phyloP scores from a whole-genome alignment of 2,888 invertebrate species.

The Clusia tigrina region DNA sequence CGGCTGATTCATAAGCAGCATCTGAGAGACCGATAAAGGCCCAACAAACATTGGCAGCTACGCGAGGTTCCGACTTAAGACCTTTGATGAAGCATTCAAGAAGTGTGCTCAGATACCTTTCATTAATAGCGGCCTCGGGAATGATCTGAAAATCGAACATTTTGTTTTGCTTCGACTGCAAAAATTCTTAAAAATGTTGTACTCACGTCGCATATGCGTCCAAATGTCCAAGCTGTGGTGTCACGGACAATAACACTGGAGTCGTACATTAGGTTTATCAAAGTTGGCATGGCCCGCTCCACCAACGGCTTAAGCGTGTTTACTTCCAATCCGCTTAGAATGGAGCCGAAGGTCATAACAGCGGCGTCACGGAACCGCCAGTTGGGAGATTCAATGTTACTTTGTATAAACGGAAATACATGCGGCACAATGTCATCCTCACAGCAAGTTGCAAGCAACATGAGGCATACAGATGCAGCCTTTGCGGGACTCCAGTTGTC shows the following conservation, averaged over 20 bases:
- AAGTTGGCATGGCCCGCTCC: conserved; percentile 94
- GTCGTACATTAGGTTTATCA: conserved; percentile 96
- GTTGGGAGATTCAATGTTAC: conserved; percentile 90
- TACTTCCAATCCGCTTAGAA: conserved; percentile 89
- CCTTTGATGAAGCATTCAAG: conserved; percentile 85
- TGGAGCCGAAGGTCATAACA: conserved; percentile 97
- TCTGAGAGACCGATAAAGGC: conserved; percentile 97
- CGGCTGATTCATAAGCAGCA: conserved; percentile 93
- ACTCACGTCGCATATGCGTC: conserved; percentile 89
- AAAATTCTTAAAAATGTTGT: background rate
- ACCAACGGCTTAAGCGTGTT: conserved; percentile 89
- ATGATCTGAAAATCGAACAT: conserved; percentile 67
- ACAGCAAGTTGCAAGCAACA: conserved; percentile 96
- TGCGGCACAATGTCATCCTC: conserved; percentile 96
- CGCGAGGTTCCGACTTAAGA: conserved; percentile 91
- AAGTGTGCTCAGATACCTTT: conserved; percentile 81
- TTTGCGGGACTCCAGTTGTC: conserved; percentile 99
- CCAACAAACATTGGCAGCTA: conserved; percentile 99
- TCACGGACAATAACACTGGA: conserved; percentile 92
- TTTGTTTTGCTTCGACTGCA: background rate
- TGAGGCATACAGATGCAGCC: conserved; percentile 98
- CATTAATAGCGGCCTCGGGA: conserved; percentile 92
- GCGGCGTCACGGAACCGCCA: conserved; percentile 97
- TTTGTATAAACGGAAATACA: conserved; percentile 95
- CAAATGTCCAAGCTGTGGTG: conserved; percentile 98